Percentiles rank a stretch among this genome's conserved stretches.
These are phyloP conservation scores for Dendrocincla fuliginosa DNA, from an alignment of 2,797 vertebrate species.

Conservation along the genomic window DNA sequence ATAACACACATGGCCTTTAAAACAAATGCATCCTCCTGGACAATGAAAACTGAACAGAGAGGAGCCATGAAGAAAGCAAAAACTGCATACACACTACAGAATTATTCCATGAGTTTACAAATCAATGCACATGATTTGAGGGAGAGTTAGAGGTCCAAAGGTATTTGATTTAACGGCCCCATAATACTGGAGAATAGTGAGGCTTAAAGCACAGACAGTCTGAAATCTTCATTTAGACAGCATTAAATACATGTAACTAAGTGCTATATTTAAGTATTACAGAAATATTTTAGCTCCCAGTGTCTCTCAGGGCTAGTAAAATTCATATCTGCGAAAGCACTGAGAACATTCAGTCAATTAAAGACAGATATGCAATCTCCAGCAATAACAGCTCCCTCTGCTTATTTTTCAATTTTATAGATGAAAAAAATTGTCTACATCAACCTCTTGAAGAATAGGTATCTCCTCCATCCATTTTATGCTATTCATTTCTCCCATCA, in stretches of 20 bases:
- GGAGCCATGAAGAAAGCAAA: background rate
- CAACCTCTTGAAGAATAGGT: background rate
- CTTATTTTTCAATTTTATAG: conserved; percentile 13
- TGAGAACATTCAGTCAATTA: background rate
- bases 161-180: background rate
- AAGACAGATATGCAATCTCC: background rate
- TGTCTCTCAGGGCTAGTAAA: background rate
- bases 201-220: background rate
- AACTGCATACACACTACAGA: background rate
- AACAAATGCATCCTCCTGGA: background rate
- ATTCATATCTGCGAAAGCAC: background rate
- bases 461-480: background rate
- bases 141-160: background rate
- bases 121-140: background rate
- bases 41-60: background rate
- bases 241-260: background rate
- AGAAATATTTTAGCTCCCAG: background rate
- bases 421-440: background rate
- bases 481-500: background rate
- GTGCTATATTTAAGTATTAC: background rate
- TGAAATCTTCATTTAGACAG: background rate
- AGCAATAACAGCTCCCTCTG: background rate
- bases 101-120: background rate
- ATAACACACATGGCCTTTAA: background rate
- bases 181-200: background rate